These are phyloP conservation scores for Chionodraco myersi DNA, from an alignment of 2,113 vertebrate species.

Conservation along the genomic window DNA sequence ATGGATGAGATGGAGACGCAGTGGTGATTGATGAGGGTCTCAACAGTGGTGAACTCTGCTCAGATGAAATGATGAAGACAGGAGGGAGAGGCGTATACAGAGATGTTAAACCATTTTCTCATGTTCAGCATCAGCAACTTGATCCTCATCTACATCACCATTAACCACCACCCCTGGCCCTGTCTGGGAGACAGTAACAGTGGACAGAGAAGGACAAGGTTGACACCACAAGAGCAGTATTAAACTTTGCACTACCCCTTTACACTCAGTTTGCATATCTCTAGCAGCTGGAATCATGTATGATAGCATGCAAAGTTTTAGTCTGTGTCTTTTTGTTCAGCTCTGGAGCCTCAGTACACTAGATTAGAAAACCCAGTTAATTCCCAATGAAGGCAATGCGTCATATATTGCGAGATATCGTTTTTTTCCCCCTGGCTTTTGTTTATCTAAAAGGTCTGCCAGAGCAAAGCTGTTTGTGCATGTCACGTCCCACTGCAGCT, in stretches of 20 bases:
- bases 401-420: not conserved
- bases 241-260: not conserved
- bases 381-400: not conserved
- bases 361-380: not conserved
- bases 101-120: slow-evolving; percentile 13
- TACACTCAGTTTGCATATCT: too few relatives aligned
- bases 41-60: slow-evolving; percentile 39
- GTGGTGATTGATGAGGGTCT: slow-evolving; percentile 66
- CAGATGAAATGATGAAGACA: slow-evolving; percentile 18
- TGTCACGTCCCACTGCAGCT: slow-evolving; percentile 24
- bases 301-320: not conserved
- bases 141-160: slow-evolving; percentile 15
- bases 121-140: slow-evolving; percentile 34
- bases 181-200: slow-evolving; percentile 9
- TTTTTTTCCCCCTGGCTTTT: not conserved
- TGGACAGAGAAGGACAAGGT: not conserved
- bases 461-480: not conserved
- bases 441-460: slow-evolving; percentile 6
- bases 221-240: not conserved
- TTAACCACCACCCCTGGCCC: not conserved
- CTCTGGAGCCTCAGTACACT: not conserved
- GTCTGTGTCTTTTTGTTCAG: not conserved
- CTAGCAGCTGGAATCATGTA: slow-evolving; percentile 2
- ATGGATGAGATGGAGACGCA: slow-evolving; percentile 58
- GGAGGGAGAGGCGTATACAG: not conserved